A percentile compares a stretch with the other conserved stretches of the same genome.
Evolutionary conservation across 1,140 invertebrate species (phyloP).

Genomic region (Drosophila grimshawi): DNA sequence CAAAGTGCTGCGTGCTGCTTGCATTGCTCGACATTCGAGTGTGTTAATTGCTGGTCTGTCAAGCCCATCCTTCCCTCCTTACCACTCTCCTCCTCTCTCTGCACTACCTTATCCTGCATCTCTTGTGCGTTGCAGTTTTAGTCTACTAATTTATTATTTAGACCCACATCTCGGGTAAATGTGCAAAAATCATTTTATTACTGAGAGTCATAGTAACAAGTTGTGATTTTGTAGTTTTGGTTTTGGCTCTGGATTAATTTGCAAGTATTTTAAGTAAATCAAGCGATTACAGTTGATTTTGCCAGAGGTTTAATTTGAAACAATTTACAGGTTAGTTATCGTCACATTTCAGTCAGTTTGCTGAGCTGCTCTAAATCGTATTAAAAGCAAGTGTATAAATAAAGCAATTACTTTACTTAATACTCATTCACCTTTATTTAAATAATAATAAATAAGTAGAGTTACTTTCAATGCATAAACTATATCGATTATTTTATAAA

Average conservation of each 20-base stretch:
- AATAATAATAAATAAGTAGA: too few relatives aligned
- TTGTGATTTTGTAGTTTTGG: conserved; percentile 1
- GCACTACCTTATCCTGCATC: conserved; percentile 1
- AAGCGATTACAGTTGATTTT: conserved; percentile 21
- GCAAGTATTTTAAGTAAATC: conserved; percentile 29
- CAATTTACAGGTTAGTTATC: neutral
- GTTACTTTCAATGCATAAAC: too few relatives aligned
- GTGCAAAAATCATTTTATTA: conserved; percentile 27
- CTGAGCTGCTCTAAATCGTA: neutral
- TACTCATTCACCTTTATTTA: too few relatives aligned
- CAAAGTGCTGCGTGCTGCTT: conserved; percentile 52
- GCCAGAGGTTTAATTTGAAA: conserved; percentile 4
- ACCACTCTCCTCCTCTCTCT: neutral
- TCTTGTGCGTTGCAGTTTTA: conserved; percentile 13
- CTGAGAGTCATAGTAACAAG: neutral
- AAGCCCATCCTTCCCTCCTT: neutral
- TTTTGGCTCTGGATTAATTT: conserved; percentile 27
- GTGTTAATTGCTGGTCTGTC: conserved; percentile 50
- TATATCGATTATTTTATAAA: too few relatives aligned
- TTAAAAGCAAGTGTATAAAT: too few relatives aligned
- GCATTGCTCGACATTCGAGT: conserved; percentile 43
- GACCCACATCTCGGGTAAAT: conserved; percentile 31
- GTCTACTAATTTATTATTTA: conserved; percentile 50
- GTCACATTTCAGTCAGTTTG: neutral
- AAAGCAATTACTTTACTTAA: too few relatives aligned